Evolutionary conservation across 1,140 invertebrate species (phyloP).

Genomic region (Lanistes nyassanus): DNA sequence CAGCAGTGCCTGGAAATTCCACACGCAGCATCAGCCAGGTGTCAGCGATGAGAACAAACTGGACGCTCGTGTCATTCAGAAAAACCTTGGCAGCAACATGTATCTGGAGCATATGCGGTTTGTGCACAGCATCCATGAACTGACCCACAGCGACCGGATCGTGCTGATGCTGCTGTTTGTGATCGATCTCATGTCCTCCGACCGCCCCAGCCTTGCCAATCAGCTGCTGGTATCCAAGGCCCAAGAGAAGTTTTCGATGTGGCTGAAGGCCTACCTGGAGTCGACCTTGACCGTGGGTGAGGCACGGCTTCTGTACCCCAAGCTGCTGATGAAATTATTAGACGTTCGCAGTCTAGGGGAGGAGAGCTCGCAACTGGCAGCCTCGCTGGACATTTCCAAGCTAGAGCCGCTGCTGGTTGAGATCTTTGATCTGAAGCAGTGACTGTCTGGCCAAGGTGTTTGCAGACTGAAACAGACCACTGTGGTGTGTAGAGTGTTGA

Average conservation of each 20-base stretch:
- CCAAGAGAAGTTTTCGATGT: conserved; percentile 91
- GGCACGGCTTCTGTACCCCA: conserved; percentile 84
- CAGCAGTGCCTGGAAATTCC: conserved; percentile 77
- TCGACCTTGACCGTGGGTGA: conserved; percentile 78
- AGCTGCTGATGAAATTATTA: conserved; percentile 87
- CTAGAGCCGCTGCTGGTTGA: conserved; percentile 56
- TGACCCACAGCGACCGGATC: conserved; percentile 80
- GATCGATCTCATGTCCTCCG: conserved; percentile 87
- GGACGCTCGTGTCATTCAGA: conserved; percentile 84
- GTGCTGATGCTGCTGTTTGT: conserved; percentile 90
- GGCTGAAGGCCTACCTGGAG: conserved; percentile 86
- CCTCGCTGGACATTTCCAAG: conserved; percentile 52
- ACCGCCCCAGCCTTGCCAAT: conserved; percentile 82
- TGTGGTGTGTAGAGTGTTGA: no score
- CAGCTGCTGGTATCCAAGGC: conserved; percentile 86
- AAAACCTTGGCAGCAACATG: conserved; percentile 48
- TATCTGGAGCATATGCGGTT: conserved; percentile 57
- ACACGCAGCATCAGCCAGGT: conserved; percentile 21
- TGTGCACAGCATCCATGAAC: conserved; percentile 48
- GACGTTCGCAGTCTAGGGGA: conserved; percentile 69
- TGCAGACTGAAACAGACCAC: no score
- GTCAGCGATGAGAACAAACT: conserved; percentile 66
- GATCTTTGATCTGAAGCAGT: conserved; percentile 52
- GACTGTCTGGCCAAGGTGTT: no score
- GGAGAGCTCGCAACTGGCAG: conserved; percentile 52